A percentile compares a stretch with the other conserved stretches of the same genome.
Evolutionary conservation across 1,140 invertebrate genomes (phyloP).

Genomic region (Arion vulgaris): DNA sequence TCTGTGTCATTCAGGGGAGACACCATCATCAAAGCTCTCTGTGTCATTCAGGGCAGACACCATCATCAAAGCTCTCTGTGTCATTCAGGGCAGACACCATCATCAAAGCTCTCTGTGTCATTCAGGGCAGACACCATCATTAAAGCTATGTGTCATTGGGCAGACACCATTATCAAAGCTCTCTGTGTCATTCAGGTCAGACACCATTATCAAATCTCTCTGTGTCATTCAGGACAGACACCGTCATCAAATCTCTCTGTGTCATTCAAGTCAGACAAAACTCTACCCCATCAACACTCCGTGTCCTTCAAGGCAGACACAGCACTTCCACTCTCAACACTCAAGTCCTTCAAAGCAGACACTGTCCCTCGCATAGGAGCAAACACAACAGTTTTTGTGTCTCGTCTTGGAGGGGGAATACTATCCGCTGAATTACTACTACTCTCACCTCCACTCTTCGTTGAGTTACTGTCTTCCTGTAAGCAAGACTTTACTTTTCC

Average conservation of each 20-base stretch:
- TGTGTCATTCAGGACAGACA: neutral
- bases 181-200: neutral
- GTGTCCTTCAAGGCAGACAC: conserved; percentile 53
- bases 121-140: too few species aligned
- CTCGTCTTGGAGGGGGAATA: conserved; percentile 48
- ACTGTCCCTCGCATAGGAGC: conserved; percentile 39
- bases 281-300: conserved; percentile 48
- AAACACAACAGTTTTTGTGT: conserved; percentile 54
- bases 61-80: too few species aligned
- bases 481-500: conserved; percentile 37
- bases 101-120: too few species aligned
- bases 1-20: too few species aligned
- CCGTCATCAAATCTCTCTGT: neutral
- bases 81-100: too few species aligned
- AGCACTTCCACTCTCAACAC: too few species aligned
- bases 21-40: too few species aligned
- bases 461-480: conserved; percentile 27
- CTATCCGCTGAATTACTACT: conserved; percentile 43
- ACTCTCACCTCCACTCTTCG: conserved; percentile 32
- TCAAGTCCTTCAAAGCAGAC: conserved; percentile 50
- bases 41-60: too few species aligned
- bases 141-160: too few species aligned
- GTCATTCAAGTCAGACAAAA: neutral
- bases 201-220: neutral
- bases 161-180: neutral